Evolutionary conservation across 2,113 vertebrate species (phyloP).

Genomic region (Clarias magur): DNA sequence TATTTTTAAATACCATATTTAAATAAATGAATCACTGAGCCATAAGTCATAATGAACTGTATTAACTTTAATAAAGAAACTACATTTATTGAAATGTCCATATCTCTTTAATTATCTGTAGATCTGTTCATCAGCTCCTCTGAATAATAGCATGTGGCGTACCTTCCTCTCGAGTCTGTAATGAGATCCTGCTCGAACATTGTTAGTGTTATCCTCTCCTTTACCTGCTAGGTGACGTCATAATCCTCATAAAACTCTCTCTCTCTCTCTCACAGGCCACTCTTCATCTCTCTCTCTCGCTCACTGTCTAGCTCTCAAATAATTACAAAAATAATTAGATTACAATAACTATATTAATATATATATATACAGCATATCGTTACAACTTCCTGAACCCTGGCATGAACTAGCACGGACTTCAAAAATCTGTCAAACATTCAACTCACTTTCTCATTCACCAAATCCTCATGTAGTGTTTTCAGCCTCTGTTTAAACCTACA

Average conservation of each 20-base stretch:
- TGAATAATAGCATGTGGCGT: not conserved
- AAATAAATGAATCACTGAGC: not conserved
- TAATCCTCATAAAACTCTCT: not conserved
- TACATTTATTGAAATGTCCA: not conserved
- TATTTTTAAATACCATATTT: not conserved
- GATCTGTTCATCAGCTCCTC: not conserved
- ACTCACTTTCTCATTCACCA: not conserved
- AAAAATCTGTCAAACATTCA: not conserved
- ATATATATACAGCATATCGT: not conserved
- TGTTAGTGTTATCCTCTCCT: constrained; percentile 37
- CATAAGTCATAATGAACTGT: not conserved
- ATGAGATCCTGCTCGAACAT: constrained; percentile 15
- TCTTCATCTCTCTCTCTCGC: not conserved
- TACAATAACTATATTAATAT: not conserved
- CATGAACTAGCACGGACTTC: not conserved
- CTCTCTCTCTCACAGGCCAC: not conserved
- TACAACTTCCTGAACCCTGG: not conserved
- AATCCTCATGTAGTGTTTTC: constrained; percentile 28
- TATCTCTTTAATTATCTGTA: not conserved
- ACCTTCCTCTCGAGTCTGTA: constrained; percentile 24
- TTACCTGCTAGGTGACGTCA: not conserved
- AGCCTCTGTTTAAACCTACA: not conserved
- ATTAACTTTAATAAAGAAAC: not conserved
- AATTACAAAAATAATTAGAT: not conserved
- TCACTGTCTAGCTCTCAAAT: not conserved